Conservation (phyloP, 1,140 invertebrate genomes). For the Papilio dardanus region DNA sequence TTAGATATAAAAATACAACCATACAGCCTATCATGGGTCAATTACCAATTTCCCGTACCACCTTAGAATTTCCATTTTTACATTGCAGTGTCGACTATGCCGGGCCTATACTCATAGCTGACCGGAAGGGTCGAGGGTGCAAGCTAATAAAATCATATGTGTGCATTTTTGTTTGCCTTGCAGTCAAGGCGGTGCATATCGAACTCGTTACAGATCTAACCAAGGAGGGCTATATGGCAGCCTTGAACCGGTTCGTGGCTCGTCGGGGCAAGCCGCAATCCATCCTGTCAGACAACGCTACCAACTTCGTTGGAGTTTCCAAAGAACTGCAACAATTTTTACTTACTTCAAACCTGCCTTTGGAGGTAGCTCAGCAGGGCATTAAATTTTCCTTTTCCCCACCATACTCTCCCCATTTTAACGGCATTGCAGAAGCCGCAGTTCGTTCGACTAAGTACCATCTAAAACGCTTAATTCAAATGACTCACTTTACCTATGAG, state of each 20-base stretch:
- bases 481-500: neutral
- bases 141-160: conserved; percentile 2
- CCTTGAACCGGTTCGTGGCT: neutral
- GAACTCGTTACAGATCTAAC: conserved; percentile 40
- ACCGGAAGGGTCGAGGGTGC: neutral
- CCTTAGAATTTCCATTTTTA: neutral
- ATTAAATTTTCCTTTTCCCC: neutral
- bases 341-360: neutral
- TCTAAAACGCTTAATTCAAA: neutral
- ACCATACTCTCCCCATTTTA: conserved; percentile 5
- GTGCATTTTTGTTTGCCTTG: neutral
- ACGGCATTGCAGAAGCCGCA: neutral
- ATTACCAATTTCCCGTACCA: neutral
- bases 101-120: neutral
- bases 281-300: conserved; percentile 11
- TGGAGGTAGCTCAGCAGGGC: neutral
- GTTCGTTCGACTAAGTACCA: neutral
- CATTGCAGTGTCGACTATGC: neutral
- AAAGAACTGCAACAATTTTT: conserved; percentile 1
- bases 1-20: neutral
- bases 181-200: conserved; percentile 33
- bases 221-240: neutral
- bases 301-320: neutral
- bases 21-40: neutral
- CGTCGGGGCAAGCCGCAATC: neutral